Conservation (phyloP, 2,888 invertebrate species). For the Eupithecia subumbrata region DNA sequence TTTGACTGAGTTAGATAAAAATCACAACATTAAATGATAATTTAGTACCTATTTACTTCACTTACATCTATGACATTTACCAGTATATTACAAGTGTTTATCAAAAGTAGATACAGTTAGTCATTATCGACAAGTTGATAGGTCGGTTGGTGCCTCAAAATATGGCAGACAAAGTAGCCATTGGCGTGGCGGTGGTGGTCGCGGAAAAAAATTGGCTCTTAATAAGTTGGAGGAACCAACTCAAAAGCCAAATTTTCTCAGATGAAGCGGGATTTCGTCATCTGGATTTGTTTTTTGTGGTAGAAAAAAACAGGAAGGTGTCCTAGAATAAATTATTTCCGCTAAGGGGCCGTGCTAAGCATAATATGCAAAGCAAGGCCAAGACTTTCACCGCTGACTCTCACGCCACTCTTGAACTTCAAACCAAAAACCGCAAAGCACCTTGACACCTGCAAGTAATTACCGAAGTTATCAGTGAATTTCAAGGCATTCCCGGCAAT, state of each 20-base stretch:
- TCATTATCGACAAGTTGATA: neutral
- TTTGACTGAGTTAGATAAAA: neutral
- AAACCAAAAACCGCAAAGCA: conserved; percentile 22
- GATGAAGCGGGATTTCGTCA: no score
- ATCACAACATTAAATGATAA: neutral
- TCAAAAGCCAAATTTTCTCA: no score
- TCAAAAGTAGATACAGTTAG: neutral
- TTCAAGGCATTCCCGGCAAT: conserved; percentile 45
- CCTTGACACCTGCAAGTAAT: conserved; percentile 42
- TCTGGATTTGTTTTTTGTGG: no score
- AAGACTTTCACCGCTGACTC: neutral
- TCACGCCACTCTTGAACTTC: neutral
- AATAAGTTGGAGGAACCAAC: no score
- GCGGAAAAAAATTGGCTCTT: no score
- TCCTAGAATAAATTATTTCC: neutral
- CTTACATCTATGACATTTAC: neutral
- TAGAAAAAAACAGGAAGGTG: no score
- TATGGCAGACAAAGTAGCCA: neutral
- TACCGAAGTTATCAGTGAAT: conserved; percentile 45
- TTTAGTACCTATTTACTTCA: neutral
- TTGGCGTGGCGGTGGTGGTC: no score
- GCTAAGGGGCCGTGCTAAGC: neutral
- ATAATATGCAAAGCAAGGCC: neutral
- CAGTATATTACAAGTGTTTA: neutral
- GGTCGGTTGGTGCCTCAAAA: neutral